Percentiles rank a stretch among this genome's conserved stretches.
Evolutionary conservation across 1,140 invertebrate genomes (phyloP).

Genomic region (Rhyzopertha dominica): DNA sequence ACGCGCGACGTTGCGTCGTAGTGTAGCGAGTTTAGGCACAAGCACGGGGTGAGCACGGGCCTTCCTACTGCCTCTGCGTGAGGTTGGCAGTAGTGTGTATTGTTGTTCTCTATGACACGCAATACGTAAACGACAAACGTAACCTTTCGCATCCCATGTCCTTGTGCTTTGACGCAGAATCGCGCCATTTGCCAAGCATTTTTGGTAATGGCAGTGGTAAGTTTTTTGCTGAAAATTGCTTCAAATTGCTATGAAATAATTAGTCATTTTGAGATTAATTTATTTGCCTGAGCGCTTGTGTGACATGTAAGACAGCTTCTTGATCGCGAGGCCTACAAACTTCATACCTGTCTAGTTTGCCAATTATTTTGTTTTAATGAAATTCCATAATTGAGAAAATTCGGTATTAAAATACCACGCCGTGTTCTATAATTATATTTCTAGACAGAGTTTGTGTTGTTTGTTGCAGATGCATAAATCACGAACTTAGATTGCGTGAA

Average conservation of each 20-base stretch:
- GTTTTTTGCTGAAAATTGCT: conserved; percentile 25
- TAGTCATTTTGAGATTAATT: conserved; percentile 28
- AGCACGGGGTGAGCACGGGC: no score
- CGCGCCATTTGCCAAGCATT: conserved; percentile 49
- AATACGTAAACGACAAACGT: no score
- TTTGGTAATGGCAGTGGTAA: conserved; percentile 46
- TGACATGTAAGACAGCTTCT: no score
- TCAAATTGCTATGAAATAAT: conserved; percentile 8
- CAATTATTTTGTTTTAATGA: background rate
- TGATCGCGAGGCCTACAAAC: conserved; percentile 32
- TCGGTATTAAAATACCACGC: background rate
- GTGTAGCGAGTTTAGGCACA: no score
- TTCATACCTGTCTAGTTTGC: conserved; percentile 8
- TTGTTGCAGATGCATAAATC: background rate
- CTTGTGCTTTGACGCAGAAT: conserved; percentile 37
- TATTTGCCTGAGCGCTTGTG: no score
- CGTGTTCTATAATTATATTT: background rate
- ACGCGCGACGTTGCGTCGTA: no score
- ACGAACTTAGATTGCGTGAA: conserved; percentile 1
- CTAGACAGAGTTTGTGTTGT: background rate
- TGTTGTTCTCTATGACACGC: no score
- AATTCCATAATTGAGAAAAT: background rate
- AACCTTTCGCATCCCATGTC: no score
- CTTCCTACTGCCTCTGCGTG: no score
- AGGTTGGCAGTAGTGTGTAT: no score